These are phyloP conservation scores for Piprites chloris DNA, from an alignment of 2,113 vertebrate species.

Conservation along the genomic window DNA sequence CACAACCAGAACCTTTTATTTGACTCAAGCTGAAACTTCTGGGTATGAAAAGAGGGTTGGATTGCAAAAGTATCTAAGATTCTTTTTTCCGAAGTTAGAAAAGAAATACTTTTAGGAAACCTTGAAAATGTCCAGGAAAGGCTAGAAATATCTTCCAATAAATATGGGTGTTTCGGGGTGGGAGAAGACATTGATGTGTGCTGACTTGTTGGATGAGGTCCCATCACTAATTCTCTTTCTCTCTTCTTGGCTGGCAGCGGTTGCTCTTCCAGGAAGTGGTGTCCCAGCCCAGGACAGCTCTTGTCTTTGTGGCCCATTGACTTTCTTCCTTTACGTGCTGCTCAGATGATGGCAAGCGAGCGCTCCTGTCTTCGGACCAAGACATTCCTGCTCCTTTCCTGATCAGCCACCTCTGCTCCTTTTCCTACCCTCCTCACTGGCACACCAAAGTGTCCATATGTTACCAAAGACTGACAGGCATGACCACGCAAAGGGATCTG, in stretches of 20 bases:
- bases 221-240: conserved; percentile 29
- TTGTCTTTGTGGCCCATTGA: conserved; percentile 61
- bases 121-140: neutral
- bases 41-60: neutral
- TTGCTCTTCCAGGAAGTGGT: conserved; percentile 72
- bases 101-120: neutral
- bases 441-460: conserved; percentile 83
- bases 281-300: conserved; percentile 12
- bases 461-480: conserved; percentile 83
- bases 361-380: conserved; percentile 42
- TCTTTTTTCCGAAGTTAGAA: neutral
- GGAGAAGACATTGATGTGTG: neutral
- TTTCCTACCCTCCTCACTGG: conserved; percentile 71
- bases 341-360: conserved; percentile 79
- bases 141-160: neutral
- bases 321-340: conserved; percentile 71
- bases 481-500: conserved; percentile 66
- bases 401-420: conserved; percentile 66
- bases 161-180: neutral
- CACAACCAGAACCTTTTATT: neutral
- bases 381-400: conserved; percentile 62
- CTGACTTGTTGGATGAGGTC: neutral
- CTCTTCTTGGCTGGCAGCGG: conserved; percentile 62
- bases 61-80: neutral
- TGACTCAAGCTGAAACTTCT: neutral